phyloP scores from a whole-genome alignment of 2,888 invertebrate genomes.

The Caradrina kadenii region DNA sequence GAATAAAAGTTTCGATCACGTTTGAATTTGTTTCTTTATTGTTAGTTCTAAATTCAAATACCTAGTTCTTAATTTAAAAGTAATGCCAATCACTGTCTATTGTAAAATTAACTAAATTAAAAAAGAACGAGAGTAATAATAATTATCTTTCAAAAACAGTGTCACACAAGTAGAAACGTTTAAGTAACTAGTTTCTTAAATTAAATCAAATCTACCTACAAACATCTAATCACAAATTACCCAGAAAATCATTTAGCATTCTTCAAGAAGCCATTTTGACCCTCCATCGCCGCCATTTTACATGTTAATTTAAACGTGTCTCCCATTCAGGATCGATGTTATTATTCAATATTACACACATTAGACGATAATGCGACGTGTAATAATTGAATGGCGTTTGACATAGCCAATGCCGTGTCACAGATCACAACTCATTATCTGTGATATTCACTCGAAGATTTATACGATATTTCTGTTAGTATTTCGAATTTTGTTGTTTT shows the following conservation, averaged over 20 bases:
- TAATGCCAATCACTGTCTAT: not conserved
- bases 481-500: conserved; percentile 6
- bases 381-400: conserved; percentile 77
- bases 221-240: conserved; percentile 26
- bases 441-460: conserved; percentile 47
- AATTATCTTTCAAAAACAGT: no score
- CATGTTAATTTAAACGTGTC: conserved; percentile 73
- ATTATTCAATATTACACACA: conserved; percentile 74
- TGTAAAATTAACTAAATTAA: not conserved
- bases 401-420: conserved; percentile 74
- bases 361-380: conserved; percentile 65
- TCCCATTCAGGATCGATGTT: conserved; percentile 72
- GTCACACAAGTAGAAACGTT: not conserved
- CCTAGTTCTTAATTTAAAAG: not conserved
- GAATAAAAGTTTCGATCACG: not conserved
- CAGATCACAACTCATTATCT: conserved; percentile 77
- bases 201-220: not conserved
- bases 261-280: conserved; percentile 57
- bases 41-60: not conserved
- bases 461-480: conserved; percentile 22
- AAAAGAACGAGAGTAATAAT: not conserved
- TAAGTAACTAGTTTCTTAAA: not conserved
- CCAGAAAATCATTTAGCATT: conserved; percentile 48
- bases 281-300: conserved; percentile 68
- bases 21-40: conserved; percentile 6